Conservation (phyloP, 2,113 vertebrate genomes). For the Lasiurus borealis region DNA sequence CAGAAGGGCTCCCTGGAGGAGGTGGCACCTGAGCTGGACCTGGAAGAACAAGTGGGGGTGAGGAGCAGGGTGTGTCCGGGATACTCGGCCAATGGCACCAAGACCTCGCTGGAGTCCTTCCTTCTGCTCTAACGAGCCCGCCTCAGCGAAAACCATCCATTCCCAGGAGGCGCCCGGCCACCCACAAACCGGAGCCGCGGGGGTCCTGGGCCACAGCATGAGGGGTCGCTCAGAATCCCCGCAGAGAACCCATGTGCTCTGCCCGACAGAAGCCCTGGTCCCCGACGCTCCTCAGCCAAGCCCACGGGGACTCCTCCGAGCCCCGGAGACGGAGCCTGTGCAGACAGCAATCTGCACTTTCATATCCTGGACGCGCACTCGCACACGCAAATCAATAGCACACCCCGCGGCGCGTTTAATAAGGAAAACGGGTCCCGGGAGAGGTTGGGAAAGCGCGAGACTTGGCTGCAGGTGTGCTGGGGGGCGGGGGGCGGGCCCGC, state of each 20-base stretch:
- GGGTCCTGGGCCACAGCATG: not conserved
- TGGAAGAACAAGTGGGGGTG: not conserved
- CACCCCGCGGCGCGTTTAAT: slow-evolving; percentile 78
- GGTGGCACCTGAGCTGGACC: not conserved
- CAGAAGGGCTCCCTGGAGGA: not conserved
- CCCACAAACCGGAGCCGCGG: not conserved
- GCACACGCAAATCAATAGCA: slow-evolving; percentile 70
- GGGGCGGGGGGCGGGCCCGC: not conserved
- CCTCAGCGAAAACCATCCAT: rapidly evolving
- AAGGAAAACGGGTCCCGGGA: slow-evolving; percentile 74
- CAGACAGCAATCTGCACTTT: slow-evolving; percentile 76
- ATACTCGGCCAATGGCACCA: not conserved
- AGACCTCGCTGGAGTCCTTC: not conserved
- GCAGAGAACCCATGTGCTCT: no score
- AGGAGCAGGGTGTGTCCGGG: not conserved
- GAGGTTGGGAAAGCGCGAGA: slow-evolving; percentile 23
- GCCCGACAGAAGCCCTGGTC: no score
- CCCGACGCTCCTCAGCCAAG: no score
- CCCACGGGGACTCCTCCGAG: not conserved
- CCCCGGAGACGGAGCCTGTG: slow-evolving; percentile 61
- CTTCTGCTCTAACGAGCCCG: not conserved
- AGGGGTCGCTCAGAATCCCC: not conserved
- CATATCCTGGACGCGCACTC: slow-evolving; percentile 73
- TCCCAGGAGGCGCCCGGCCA: no score
- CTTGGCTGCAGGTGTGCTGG: slow-evolving; percentile 75